phyloP scores from a whole-genome alignment of 2,888 invertebrate species.

The Tetragonisca angustula region DNA sequence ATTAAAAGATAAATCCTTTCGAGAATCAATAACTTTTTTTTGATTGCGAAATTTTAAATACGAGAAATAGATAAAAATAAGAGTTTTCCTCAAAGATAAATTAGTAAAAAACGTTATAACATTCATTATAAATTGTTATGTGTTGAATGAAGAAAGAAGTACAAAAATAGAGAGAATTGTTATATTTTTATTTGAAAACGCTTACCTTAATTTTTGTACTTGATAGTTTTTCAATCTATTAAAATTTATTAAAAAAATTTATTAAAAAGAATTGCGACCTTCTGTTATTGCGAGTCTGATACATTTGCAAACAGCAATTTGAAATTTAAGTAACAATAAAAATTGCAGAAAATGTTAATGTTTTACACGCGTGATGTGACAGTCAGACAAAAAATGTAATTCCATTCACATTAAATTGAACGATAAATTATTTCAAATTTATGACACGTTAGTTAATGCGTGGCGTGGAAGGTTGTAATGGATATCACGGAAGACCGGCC shows the following conservation, averaged over 20 bases:
- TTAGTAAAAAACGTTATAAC: neutral
- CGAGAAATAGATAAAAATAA: neutral
- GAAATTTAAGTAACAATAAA: neutral
- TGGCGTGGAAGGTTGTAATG: slow-evolving; percentile 18
- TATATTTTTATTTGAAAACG: no score
- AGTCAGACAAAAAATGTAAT: neutral
- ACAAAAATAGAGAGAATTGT: no score
- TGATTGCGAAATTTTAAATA: neutral
- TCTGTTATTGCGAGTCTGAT: neutral
- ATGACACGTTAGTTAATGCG: slow-evolving; percentile 1
- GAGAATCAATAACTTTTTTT: slow-evolving; percentile 6
- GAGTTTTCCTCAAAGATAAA: neutral
- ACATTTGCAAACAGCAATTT: slow-evolving; percentile 2
- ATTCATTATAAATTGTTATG: no score
- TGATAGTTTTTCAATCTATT: slow-evolving; percentile 41
- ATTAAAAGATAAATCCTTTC: slow-evolving; percentile 12
- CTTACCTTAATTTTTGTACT: slow-evolving; percentile 35
- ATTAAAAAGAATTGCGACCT: neutral
- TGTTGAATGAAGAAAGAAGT: no score
- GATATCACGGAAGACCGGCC: slow-evolving; percentile 60
- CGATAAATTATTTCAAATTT: neutral
- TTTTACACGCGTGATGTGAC: slow-evolving; percentile 12
- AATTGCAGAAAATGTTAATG: neutral
- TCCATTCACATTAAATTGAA: slow-evolving; percentile 21
- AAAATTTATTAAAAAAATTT: slow-evolving; percentile 23